Evolutionary conservation across 2,797 vertebrate species (phyloP).

Genomic region (Pangasius macronema): DNA sequence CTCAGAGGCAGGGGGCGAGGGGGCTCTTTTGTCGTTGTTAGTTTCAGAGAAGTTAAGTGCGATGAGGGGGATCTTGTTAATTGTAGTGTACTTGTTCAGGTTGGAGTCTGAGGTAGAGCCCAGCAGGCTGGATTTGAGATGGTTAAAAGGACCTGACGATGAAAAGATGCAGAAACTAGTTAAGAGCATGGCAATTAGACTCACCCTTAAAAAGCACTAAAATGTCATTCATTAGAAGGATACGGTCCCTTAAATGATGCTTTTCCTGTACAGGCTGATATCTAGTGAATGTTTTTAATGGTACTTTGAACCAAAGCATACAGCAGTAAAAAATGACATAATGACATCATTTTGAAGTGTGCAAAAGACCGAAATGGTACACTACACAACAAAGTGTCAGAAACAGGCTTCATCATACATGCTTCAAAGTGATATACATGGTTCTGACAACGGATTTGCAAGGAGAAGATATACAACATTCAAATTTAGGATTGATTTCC

Average conservation of each 20-base stretch:
- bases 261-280: background rate
- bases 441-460: slow-evolving; percentile 23
- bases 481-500: slow-evolving; percentile 45
- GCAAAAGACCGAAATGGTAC: background rate
- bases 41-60: slow-evolving; percentile 95
- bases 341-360: background rate
- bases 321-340: slow-evolving; percentile 5
- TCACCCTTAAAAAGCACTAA: background rate
- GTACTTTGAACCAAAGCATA: slow-evolving; percentile 8
- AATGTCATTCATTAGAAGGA: slow-evolving; percentile 8
- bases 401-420: slow-evolving; percentile 14
- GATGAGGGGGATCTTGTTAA: slow-evolving; percentile 97
- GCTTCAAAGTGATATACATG: slow-evolving; percentile 2
- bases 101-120: slow-evolving; percentile 98
- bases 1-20: slow-evolving; percentile 93
- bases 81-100: slow-evolving; percentile 99
- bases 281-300: background rate
- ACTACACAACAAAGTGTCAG: background rate
- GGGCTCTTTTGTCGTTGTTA: slow-evolving; percentile 88
- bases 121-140: slow-evolving; percentile 95
- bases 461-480: slow-evolving; percentile 34
- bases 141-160: slow-evolving; percentile 92
- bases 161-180: slow-evolving; percentile 69
- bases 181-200: slow-evolving; percentile 34
- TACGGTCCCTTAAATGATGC: slow-evolving; percentile 17